Evolutionary conservation across 2,113 vertebrate species (phyloP), one percentile per base, ranked within the genome.

Genomic region (Myanophis thanlyinensis): DNA sequence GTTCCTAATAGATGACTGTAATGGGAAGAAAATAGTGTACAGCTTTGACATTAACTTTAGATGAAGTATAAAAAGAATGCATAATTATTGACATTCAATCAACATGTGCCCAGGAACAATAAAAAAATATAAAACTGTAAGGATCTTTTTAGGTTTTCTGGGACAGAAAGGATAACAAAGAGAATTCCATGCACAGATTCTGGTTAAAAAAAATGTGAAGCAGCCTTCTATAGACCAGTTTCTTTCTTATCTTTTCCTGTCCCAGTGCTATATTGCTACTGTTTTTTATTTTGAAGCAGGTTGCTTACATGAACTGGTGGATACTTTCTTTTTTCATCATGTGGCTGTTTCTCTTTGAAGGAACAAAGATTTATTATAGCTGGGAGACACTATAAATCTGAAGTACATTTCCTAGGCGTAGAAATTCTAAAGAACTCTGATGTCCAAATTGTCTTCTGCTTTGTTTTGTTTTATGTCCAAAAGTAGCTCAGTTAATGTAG

Each of bases 381-480:
- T 85, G 13, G 73, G 94, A 54, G 91, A 91, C 8, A 15, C 89
- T 86, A 85, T 46, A 92, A 92, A 89, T 91, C 85, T 93, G 48
- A 0, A 91, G n/a, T 93, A 3, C 67, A 59, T 94, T 96, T 89
- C 93, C 49, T 90, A 67, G 40, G 48, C 93, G 80, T 95, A 94
- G 88, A 95, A 93, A 94, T 40, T 92, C 91, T 92, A 93, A 95
- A 95, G 86, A n/a, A 80, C 25, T 88, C 95, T 95, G 86, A 87
- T 93, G 15, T 92, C 8, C 5, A 8, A n/a, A 52, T 93, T 93
- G 44, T 90, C 95, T 92, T 35, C 3, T 46, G 25, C 52, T 88
- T 89, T 53, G 59, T n/a, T 94, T 54, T 90, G 25, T 87, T 54
- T 86, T 30, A 92, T 86, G 62, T 89, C 40, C 89, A 89, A 85